phyloP scores from a whole-genome alignment of 2,797 vertebrate species.

The Danio choprae region DNA sequence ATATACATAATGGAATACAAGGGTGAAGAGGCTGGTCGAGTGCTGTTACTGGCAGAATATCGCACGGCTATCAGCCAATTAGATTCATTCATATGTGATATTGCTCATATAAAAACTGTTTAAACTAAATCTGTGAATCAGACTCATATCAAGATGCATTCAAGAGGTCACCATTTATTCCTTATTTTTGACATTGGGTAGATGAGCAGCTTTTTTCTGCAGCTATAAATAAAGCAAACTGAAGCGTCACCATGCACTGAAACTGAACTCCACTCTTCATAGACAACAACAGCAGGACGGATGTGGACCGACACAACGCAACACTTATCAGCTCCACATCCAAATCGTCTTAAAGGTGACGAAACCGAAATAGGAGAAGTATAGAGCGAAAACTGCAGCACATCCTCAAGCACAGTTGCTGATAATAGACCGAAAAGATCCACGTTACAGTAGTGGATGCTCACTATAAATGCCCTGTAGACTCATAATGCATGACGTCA shows the following conservation, averaged over 20 bases:
- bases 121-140: not conserved
- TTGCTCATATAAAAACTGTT: too few relatives aligned
- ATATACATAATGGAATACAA: too few relatives aligned
- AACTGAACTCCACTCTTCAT: constrained; percentile 35
- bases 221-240: constrained; percentile 38
- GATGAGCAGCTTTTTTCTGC: constrained; percentile 3
- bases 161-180: not conserved
- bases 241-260: constrained; percentile 14
- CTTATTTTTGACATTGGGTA: not conserved
- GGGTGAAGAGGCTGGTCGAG: too few relatives aligned
- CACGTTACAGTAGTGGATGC: not conserved
- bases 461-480: not conserved
- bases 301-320: constrained; percentile 5
- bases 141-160: not conserved
- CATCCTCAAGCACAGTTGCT: not conserved
- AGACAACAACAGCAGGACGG: constrained; percentile 9
- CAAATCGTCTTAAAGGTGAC: constrained; percentile 40
- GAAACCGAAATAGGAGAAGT: constrained; percentile 18
- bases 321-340: not conserved
- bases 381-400: constrained; percentile 8
- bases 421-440: constrained; percentile 20
- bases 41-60: too few relatives aligned
- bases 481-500: not conserved
- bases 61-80: too few relatives aligned
- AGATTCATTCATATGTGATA: too few relatives aligned